Percentiles rank a stretch among this genome's conserved stretches.
Evolutionary conservation across 2,888 invertebrate species (phyloP).

Genomic region (Polymixis lichenea): DNA sequence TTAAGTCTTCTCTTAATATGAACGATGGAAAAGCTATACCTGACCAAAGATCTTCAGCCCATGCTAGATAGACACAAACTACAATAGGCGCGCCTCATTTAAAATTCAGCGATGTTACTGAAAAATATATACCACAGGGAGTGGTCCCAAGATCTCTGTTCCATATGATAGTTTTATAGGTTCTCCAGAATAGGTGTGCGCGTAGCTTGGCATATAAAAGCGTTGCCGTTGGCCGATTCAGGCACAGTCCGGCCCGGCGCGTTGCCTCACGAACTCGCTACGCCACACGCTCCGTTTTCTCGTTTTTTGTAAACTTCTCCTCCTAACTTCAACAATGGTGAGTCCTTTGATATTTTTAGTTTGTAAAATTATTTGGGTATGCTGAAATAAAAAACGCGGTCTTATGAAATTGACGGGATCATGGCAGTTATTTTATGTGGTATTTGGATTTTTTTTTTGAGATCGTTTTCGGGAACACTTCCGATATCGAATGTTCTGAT

Average conservation of each 20-base stretch:
- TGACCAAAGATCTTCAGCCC: not conserved
- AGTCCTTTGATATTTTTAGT: slow-evolving; percentile 37
- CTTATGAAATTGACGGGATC: not conserved
- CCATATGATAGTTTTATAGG: slow-evolving; percentile 48
- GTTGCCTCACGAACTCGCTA: slow-evolving; percentile 87
- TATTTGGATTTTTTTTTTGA: not conserved
- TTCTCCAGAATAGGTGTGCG: slow-evolving; percentile 76
- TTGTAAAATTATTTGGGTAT: not conserved
- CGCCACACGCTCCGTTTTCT: slow-evolving; percentile 69
- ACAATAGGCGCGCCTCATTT: not conserved
- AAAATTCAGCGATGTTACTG: slow-evolving; percentile 7
- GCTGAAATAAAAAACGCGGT: not conserved
- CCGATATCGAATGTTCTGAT: not conserved
- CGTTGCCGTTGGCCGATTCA: slow-evolving; percentile 41
- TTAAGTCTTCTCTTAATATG: too few relatives aligned
- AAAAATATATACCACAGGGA: slow-evolving; percentile 33
- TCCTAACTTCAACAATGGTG: slow-evolving; percentile 58
- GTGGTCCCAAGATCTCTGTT: slow-evolving; percentile 46
- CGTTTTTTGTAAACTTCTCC: slow-evolving; percentile 44
- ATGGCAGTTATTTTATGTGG: not conserved
- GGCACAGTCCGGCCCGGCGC: slow-evolving; percentile 87
- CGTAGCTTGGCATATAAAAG: slow-evolving; percentile 72
- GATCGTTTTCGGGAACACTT: not conserved
- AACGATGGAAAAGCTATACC: not conserved
- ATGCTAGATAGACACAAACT: not conserved